Conservation (phyloP, 2,888 invertebrate genomes). For the Rhingia campestris region DNA sequence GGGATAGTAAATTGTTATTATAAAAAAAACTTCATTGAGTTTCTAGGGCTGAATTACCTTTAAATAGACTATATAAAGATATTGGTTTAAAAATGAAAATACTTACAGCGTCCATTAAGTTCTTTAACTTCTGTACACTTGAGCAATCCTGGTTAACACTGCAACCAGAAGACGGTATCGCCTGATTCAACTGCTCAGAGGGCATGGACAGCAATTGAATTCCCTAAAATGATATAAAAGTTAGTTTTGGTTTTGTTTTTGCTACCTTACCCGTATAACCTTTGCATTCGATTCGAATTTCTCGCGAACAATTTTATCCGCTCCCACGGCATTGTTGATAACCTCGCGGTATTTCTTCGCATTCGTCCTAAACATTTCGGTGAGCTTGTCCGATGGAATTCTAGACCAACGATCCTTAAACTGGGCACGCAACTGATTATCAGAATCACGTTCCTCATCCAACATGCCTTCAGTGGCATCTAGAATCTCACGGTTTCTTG, state of each 20-base stretch:
- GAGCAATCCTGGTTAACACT: slow-evolving; percentile 85
- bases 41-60: too few species aligned
- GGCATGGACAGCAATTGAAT: slow-evolving; percentile 92
- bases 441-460: slow-evolving; percentile 95
- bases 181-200: slow-evolving; percentile 87
- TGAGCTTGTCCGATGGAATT: slow-evolving; percentile 93
- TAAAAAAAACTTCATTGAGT: not conserved
- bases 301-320: slow-evolving; percentile 92
- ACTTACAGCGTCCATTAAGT: slow-evolving; percentile 89
- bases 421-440: slow-evolving; percentile 92
- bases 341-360: slow-evolving; percentile 96
- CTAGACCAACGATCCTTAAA: slow-evolving; percentile 97
- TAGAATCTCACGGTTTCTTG: slow-evolving; percentile 96
- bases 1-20: not conserved
- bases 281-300: slow-evolving; percentile 90
- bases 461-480: slow-evolving; percentile 94
- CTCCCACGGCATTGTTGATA: slow-evolving; percentile 93
- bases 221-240: slow-evolving; percentile 82
- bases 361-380: slow-evolving; percentile 94
- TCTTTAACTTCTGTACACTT: slow-evolving; percentile 87
- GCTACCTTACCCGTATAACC: slow-evolving; percentile 42
- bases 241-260: not conserved
- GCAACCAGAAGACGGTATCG: slow-evolving; percentile 87
- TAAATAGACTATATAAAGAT: slow-evolving; percentile 59
- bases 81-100: not conserved